Evolutionary conservation across 2,113 vertebrate genomes (phyloP), one percentile per base, ranked within the genome.

Genomic region (Chloropsis hardwickii): DNA sequence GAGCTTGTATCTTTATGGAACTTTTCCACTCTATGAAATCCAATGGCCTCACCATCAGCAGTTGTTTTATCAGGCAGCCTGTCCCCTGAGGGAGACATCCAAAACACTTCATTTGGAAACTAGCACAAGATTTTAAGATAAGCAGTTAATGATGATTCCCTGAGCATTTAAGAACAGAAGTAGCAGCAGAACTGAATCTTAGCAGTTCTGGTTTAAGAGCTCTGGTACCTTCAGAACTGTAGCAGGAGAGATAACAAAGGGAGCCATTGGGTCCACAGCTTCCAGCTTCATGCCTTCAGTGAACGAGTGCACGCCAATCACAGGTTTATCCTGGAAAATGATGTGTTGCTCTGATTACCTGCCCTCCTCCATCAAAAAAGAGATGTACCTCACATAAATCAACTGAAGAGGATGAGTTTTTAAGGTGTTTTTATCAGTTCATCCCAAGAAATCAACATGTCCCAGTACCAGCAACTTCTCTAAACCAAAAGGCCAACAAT

Each of bases 261-360:
- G 99, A 96, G 98, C 98, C 92, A 95, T 81, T 14, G 98, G 99
- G 93, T 99, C 98, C 81, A 99, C 98, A 76, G 99, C 99, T 97
- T 99, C 99, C 86, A 99, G 97, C 97, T 99, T 99, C 99, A 99
- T 99, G 67, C 98, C 99, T 96, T 98, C 97, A 93, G 98, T 98
- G 94, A 99, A 99, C 1, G 98, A 98, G 97, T 99, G 99, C 72
- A 97, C 87, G 66, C 97, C 96, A 10, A 99, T 97, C 90, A 98
- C 93, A 80, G 98, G 98, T 92, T 98, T 99, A 87, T 99, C 99
- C 99, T 99, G 94, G 88, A 98, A 94, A 98, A 72, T 70, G 25
- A 78, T 40, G 60, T 25, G 48, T 19, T 21, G 78, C 53, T 47
- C 44, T n/a, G 25, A 80, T 67, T 70, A 90, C 28, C 39, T 60